phyloP scores from a whole-genome alignment of 2,888 invertebrate genomes.

The Diloba caeruleocephala region DNA sequence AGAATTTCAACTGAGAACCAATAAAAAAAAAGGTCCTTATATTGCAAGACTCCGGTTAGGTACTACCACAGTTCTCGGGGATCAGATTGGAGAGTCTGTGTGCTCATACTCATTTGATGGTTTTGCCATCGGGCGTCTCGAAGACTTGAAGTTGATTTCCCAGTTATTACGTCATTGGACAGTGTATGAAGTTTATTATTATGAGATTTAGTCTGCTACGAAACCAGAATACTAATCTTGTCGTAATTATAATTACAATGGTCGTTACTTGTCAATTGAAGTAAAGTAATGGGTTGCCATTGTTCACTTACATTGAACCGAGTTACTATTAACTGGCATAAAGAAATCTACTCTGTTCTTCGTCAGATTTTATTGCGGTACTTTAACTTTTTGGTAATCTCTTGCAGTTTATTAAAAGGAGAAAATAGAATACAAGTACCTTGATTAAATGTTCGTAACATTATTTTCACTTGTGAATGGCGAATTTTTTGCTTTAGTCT shows the following conservation, averaged over 20 bases:
- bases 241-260: constrained; percentile 39
- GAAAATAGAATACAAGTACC: not conserved
- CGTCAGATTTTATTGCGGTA: constrained; percentile 21
- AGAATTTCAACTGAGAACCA: no score
- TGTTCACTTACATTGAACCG: constrained; percentile 32
- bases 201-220: no score
- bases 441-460: not conserved
- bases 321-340: constrained; percentile 16
- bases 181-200: no score
- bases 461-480: not conserved
- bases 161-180: no score
- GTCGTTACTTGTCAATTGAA: constrained; percentile 43
- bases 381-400: constrained; percentile 24
- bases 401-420: constrained; percentile 17
- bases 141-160: no score
- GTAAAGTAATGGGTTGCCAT: constrained; percentile 46
- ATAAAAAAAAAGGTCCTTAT: no score
- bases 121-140: no score
- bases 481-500: no score
- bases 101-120: no score
- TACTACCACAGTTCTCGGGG: no score
- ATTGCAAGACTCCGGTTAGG: no score
- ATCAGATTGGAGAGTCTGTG: no score
- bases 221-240: constrained; percentile 30
- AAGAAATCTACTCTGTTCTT: constrained; percentile 19